phyloP scores from a whole-genome alignment of 2,113 vertebrate genomes.

The Tachysurus vachellii region DNA sequence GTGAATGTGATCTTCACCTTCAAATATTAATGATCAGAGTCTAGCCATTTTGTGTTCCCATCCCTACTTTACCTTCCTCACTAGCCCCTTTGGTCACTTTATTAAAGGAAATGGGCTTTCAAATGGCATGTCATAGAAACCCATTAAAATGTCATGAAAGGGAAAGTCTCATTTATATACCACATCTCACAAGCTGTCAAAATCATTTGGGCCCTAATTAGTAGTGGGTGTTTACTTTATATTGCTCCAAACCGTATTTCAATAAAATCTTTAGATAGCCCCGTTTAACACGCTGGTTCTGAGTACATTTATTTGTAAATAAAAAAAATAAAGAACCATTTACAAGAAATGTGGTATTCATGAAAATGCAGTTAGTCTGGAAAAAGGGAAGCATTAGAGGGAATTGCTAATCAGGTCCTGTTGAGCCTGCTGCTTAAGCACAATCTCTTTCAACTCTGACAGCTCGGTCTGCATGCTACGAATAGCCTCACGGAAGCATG shows the following conservation, averaged over 20 bases:
- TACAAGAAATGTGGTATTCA: neutral
- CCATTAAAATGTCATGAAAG: slow-evolving; percentile 54
- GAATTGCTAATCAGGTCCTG: slow-evolving; percentile 1
- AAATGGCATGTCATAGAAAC: slow-evolving; percentile 67
- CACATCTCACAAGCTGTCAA: neutral
- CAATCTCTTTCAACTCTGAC: neutral
- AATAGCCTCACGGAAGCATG: neutral
- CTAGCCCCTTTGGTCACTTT: slow-evolving; percentile 8
- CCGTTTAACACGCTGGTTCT: neutral
- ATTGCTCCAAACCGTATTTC: neutral
- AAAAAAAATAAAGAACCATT: neutral
- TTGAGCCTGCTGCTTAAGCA: slow-evolving; percentile 4
- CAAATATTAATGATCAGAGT: neutral
- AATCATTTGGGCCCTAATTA: neutral
- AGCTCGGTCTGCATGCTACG: neutral
- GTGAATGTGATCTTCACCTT: neutral
- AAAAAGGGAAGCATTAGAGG: neutral
- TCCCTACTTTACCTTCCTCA: slow-evolving; percentile 11
- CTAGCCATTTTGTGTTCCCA: neutral
- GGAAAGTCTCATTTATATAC: slow-evolving; percentile 3
- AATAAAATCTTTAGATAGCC: neutral
- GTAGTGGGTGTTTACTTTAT: neutral
- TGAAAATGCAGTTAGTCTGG: neutral
- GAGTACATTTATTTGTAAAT: neutral
- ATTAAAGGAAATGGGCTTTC: slow-evolving; percentile 72